A percentile compares a stretch with the other conserved stretches of the same genome.
Evolutionary conservation across 2,113 vertebrate genomes (phyloP).

Genomic region (Felis chaus): DNA sequence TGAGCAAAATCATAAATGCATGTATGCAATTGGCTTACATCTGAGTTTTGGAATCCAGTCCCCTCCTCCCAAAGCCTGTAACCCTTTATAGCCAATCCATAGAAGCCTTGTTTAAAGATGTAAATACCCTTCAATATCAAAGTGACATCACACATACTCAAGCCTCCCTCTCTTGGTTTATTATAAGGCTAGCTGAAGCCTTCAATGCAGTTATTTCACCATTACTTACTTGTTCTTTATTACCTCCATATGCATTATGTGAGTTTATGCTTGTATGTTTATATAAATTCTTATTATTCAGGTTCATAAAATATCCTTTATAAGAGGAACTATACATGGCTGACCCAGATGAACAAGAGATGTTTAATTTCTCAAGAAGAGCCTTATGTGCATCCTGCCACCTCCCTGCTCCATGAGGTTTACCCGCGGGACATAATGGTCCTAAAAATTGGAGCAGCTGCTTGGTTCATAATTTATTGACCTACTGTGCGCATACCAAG

Average conservation of each 20-base stretch:
- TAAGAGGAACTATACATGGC: conserved; percentile 70
- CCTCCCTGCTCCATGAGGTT: conserved; percentile 64
- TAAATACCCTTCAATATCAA: not conserved
- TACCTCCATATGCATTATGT: conserved; percentile 70
- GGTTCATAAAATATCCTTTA: conserved; percentile 81
- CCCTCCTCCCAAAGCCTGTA: not conserved
- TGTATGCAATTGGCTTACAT: not conserved
- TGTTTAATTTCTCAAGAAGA: conserved; percentile 81
- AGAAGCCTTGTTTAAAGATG: not conserved
- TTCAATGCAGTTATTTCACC: conserved; percentile 51
- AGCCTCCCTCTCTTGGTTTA: conserved; percentile 31
- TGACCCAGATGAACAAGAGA: conserved; percentile 82
- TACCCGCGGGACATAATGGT: conserved; percentile 78
- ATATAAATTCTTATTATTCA: conserved; percentile 76
- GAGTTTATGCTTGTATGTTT: conserved; percentile 73
- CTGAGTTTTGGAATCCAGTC: not conserved
- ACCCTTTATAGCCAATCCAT: not conserved
- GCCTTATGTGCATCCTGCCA: conserved; percentile 77
- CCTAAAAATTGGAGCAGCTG: conserved; percentile 83
- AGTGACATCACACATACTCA: not conserved
- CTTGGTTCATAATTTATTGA: conserved; percentile 83
- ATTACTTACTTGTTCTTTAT: conserved; percentile 79
- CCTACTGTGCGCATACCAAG: conserved; percentile 81
- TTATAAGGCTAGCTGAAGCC: conserved; percentile 20
- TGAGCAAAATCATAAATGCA: not conserved